Evolutionary conservation across 2,888 invertebrate genomes (phyloP), one percentile per base, ranked within the genome.

Genomic region (Colletes collaris): DNA sequence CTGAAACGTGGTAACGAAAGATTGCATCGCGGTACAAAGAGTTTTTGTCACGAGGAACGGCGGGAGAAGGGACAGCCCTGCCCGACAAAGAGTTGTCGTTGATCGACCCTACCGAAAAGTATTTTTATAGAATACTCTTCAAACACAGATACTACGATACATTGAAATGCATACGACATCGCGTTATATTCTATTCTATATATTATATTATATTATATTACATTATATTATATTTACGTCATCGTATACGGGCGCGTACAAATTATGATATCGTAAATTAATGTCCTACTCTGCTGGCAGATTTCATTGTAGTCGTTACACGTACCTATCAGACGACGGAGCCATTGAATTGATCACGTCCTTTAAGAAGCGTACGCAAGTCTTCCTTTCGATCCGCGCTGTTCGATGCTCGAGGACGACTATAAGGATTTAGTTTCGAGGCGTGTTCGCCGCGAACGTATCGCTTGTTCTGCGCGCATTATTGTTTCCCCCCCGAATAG

Each of bases 91-190:
- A 44, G 27, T 58, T 71, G 76, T 67, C 75, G 53, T 64, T 68
- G 58, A 73, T 74, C 68, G 72, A 37, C 82, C 81, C 79, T 75
- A 85, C 76, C 77, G 83, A 88, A 83, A 84, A 77, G 70, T 89
- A 89, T 89, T 89, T 89, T 89, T 89, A 86, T 88, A 89, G 81
- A 85, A 87, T 86, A 83, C 79, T 79, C 76, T 83, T 87, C 81
- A 70, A 74, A 76, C 78, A 40, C 87, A 79, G 84, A 81, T 81
- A 60, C 73, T 75, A 72, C 52, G 59, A 67, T 78, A 79, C 76
- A 70, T 63, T 65, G 64, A 53, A 65, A 84, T 64, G 78, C 79
- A 76, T 75, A 79, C 82, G 76, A 76, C 75, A 84, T 81, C 81
- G 63, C 81, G 79, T 87, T 83, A 66, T 70, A 86, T 79, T 82